Conservation (phyloP, 2,113 vertebrate species). For the Boulengeromyrus knoepffleri region DNA sequence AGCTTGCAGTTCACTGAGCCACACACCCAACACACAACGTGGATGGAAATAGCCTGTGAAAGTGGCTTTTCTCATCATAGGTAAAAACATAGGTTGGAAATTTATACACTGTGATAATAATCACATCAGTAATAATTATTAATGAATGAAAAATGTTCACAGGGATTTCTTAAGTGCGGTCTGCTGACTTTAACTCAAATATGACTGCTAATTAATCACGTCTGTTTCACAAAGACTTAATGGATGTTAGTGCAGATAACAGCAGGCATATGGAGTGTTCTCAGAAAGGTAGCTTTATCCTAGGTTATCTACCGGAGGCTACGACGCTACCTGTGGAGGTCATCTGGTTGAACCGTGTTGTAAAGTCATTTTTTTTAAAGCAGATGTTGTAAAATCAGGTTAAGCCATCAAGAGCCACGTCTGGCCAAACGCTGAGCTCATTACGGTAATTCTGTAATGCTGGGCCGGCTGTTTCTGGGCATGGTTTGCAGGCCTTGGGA, state of each 20-base stretch:
- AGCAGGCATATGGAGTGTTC: background rate
- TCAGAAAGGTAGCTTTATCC: background rate
- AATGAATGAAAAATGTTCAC: background rate
- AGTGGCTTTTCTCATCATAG: background rate
- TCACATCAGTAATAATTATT: background rate
- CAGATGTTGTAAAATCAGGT: background rate
- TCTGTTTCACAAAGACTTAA: background rate
- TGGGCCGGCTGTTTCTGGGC: background rate
- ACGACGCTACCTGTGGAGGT: background rate
- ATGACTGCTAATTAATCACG: background rate
- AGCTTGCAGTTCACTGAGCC: background rate
- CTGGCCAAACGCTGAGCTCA: background rate
- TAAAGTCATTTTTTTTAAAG: background rate
- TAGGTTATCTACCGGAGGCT: background rate
- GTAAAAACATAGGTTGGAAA: background rate
- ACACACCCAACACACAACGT: background rate
- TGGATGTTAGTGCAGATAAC: background rate
- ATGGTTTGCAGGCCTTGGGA: background rate
- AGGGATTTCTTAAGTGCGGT: background rate
- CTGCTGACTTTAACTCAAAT: background rate
- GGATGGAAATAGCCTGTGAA: background rate
- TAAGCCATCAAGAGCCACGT: background rate
- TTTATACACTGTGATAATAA: background rate
- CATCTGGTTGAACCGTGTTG: background rate
- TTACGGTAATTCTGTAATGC: background rate